A percentile compares a stretch with the other conserved stretches of the same genome.
These are phyloP conservation scores for Antennarius maculatus DNA, from an alignment of 2,797 vertebrate species.

Conservation along the genomic window DNA sequence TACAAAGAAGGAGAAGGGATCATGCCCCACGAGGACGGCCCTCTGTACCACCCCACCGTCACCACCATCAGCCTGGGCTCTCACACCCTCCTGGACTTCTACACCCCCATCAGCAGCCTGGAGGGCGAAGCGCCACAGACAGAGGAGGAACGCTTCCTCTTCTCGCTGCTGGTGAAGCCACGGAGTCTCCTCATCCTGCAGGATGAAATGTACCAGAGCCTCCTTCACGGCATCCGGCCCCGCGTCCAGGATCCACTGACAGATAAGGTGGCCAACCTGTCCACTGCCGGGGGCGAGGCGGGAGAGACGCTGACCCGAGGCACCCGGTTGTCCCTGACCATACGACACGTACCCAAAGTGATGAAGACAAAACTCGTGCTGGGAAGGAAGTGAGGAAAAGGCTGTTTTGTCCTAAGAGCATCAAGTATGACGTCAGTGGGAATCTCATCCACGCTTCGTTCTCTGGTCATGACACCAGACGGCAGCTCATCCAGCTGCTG, in stretches of 20 bases:
- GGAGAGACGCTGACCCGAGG: slow-evolving; percentile 78
- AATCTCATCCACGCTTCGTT: not conserved
- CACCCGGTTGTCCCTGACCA: slow-evolving; percentile 89
- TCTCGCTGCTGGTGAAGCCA: slow-evolving; percentile 84
- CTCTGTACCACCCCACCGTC: slow-evolving; percentile 90
- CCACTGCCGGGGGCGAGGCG: slow-evolving; percentile 19
- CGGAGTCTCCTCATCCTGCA: slow-evolving; percentile 88
- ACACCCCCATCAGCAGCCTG: slow-evolving; percentile 74
- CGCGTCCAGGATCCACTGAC: slow-evolving; percentile 70
- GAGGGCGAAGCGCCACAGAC: slow-evolving; percentile 60
- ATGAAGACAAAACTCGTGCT: slow-evolving; percentile 82
- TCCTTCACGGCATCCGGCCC: slow-evolving; percentile 86
- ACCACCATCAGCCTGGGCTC: slow-evolving; percentile 91
- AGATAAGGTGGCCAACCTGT: slow-evolving; percentile 79
- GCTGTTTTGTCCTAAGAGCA: not conserved
- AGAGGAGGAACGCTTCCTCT: slow-evolving; percentile 72
- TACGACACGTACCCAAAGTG: slow-evolving; percentile 88
- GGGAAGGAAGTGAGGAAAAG: slow-evolving; percentile 72
- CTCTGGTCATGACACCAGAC: not conserved
- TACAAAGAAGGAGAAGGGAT: slow-evolving; percentile 90
- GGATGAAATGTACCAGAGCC: slow-evolving; percentile 81
- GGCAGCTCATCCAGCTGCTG: not conserved
- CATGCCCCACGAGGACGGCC: slow-evolving; percentile 92
- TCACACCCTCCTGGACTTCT: slow-evolving; percentile 89
- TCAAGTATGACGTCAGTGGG: not conserved